Conservation (phyloP, 2,888 invertebrate genomes). For the Drosophila melanocephala region DNA sequence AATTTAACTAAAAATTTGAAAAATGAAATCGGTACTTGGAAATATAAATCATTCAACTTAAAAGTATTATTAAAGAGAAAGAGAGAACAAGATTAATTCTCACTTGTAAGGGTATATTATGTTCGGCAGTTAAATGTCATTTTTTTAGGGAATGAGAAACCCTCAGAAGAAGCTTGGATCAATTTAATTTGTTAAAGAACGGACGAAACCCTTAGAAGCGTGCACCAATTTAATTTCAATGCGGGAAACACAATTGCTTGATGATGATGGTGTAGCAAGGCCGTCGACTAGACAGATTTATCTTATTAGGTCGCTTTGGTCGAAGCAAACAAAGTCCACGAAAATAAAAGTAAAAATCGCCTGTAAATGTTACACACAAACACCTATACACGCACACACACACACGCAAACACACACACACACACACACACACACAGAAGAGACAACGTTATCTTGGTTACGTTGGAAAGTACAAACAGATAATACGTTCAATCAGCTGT, state of each 20-base stretch:
- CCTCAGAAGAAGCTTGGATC: neutral
- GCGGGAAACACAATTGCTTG: constrained; percentile 18
- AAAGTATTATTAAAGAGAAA: neutral
- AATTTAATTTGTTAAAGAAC: neutral
- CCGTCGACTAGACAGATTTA: constrained; percentile 24
- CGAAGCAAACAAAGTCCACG: constrained; percentile 23
- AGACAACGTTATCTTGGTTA: constrained; percentile 16
- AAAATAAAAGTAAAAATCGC: constrained; percentile 7
- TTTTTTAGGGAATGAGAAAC: neutral
- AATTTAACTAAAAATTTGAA: neutral
- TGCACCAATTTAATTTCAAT: constrained; percentile 12
- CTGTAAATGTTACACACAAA: constrained; percentile 10
- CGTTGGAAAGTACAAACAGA: constrained; percentile 6
- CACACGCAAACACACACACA: neutral
- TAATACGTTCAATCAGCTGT: neutral
- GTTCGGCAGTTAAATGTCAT: neutral
- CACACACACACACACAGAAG: neutral
- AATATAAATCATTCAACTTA: neutral
- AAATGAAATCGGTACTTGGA: neutral
- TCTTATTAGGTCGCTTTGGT: constrained; percentile 61
- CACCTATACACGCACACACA: neutral
- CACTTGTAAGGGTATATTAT: neutral
- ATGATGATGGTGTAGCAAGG: neutral
- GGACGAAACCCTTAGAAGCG: too few relatives aligned
- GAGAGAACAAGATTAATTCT: neutral